Base-by-base conservation (phyloP, 2,797 vertebrate species). In the Betta splendens region DNA sequence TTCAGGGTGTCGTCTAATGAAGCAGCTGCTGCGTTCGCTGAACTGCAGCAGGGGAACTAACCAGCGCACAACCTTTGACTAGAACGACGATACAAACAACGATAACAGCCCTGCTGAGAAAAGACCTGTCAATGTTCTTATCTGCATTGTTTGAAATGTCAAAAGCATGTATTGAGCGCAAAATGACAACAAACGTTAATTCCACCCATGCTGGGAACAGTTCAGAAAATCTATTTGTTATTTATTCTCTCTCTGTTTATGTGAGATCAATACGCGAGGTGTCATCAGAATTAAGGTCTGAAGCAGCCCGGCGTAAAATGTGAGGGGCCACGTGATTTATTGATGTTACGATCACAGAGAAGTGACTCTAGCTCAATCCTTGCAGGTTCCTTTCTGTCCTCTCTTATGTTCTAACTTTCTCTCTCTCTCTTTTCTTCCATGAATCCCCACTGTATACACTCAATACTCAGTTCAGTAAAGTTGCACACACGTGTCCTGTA, bases 231-330 rank as follows among this genome's bases (percentile, higher is more conserved):
- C 4, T 36, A 52, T 38, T 33, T 1, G 5, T 9, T 39, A 37
- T 12, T 16, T 20, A 32, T 12, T 45, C 5, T 26, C 5, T 32
- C 11, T 20, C n/a, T 50, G 28, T 26, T 2, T 43, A 6, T 22
- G 35, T 35, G 10, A 20, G 11, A 13, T 67, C 64, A 65, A 40
- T 65, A 39, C 53, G 49, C n/a, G 42, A n/a, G n/a, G 67, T 38
- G 29, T 26, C 31, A 35, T 39, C 16, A 44, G 53, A 48, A 42
- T 47, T 21, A 58, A 69, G 57, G 45, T 63, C 69, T 55, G 16
- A 38, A 33, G 38, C 49, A 29, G 12, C 33, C 36, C 28, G 16
- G 12, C 36, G 13, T 45, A 23, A 18, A 18, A 23, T 48, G 18
- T 28, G 20, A 55, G 57, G 20, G 5, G 20, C 31, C 5, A 9